Evolutionary conservation across 2,888 invertebrate genomes (phyloP).

Genomic region (Diaphora mendica): DNA sequence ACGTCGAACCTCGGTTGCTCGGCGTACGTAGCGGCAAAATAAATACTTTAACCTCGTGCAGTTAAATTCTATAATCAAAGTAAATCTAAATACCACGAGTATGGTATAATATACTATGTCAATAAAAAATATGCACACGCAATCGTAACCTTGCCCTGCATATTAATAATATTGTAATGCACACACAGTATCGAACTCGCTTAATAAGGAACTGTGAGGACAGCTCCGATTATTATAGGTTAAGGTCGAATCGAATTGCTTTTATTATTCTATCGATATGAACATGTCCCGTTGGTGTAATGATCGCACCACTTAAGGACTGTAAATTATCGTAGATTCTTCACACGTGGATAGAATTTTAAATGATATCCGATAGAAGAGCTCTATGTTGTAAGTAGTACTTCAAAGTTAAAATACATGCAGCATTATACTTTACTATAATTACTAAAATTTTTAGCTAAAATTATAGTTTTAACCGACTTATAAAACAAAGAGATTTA

Average conservation of each 20-base stretch:
- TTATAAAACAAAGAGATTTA: neutral
- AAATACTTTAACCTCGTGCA: neutral
- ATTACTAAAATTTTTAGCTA: neutral
- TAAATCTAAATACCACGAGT: neutral
- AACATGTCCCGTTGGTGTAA: constrained; percentile 40
- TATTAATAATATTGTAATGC: constrained; percentile 58
- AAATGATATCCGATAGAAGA: neutral
- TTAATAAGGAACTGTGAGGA: constrained; percentile 65
- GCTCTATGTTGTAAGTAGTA: neutral
- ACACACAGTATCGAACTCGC: constrained; percentile 50
- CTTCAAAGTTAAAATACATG: too few relatives aligned
- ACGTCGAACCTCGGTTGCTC: neutral
- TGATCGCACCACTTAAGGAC: constrained; percentile 36
- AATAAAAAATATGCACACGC: constrained; percentile 13
- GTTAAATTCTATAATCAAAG: neutral
- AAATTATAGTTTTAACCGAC: neutral
- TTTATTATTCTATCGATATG: constrained; percentile 45
- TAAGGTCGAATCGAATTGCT: constrained; percentile 58
- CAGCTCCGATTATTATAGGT: constrained; percentile 62
- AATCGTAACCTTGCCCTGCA: constrained; percentile 16
- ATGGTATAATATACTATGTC: neutral
- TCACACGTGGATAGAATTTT: constrained; percentile 6
- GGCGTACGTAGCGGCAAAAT: neutral
- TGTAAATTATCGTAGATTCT: constrained; percentile 22
- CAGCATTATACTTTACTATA: neutral